Base-by-base conservation (phyloP, 2,888 invertebrate genomes). In the Syritta pipiens region DNA sequence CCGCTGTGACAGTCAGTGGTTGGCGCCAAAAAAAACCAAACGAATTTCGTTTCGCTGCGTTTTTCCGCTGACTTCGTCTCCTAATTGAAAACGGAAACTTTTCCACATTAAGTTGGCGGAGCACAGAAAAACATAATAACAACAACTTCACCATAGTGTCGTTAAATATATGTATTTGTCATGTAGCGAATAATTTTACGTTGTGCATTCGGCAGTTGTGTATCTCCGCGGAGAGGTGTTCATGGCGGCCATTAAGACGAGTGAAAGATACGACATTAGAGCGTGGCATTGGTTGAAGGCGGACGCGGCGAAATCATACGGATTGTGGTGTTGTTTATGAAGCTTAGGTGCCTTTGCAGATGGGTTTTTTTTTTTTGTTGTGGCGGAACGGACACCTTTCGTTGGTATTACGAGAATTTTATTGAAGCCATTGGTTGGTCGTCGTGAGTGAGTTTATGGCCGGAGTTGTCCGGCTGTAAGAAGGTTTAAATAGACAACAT, bases 41-140 rank as follows among this genome's bases (percentile, higher is more conserved):
- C 17, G 3, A n/a, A 7, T 1, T 4, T 24, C 2, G 19, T 10
- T 9, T 20, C 20, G 17, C 7, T 17, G 9, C 3, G 14, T n/a
- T 5, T 4, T 4, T 59, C 7, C 2, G 20, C 12, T 46, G 1
- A 26, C n/a, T 20, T 22, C 22, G 32, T 44, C 35, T 59, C 26
- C 28, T 59, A 67, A 60, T 60, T 60, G 67, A 53, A 60, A 75
- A 30, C 53, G 67, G 75, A 75, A 48, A 55, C 40, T 32, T 49
- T 19, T 22, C 26, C 22, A 63, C 57, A 26, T 42, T 35, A n/a
- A 30, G 46, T 49, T 19, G 12, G 30, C 4, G 12, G n/a, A n/a
- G n/a, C n/a, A n/a, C 6, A 22, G 20, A 26, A 4, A 48, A 2
- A 37, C 10, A 12, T 26, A 55, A 30, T 19, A 35, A n/a, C n/a